Conservation (phyloP, 1,140 invertebrate genomes). For the Macrosteles quadrilineatus region DNA sequence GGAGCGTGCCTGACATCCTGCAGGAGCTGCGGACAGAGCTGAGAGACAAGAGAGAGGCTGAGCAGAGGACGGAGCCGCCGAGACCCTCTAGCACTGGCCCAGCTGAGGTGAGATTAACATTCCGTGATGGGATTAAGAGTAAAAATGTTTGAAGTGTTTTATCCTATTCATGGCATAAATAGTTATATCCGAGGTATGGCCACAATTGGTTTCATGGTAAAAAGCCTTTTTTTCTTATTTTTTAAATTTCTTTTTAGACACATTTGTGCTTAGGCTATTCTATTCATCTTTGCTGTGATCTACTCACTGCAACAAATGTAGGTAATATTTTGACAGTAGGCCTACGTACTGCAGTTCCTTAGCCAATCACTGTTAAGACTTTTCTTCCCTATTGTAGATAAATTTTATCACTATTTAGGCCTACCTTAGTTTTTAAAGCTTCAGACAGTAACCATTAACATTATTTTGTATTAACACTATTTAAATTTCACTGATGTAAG, state of each 20-base stretch:
- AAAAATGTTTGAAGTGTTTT: background rate
- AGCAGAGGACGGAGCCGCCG: constrained; percentile 45
- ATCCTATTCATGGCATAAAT: background rate
- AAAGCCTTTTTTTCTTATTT: background rate
- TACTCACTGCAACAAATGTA: too few relatives aligned
- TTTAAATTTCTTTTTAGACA: background rate
- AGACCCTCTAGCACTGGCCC: constrained; percentile 10
- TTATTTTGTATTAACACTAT: too few relatives aligned
- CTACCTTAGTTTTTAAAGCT: too few relatives aligned
- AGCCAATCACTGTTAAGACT: too few relatives aligned
- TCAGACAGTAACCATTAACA: too few relatives aligned
- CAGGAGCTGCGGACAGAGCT: constrained; percentile 70
- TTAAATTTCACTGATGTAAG: too few relatives aligned
- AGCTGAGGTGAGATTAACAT: background rate
- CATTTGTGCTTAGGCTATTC: background rate
- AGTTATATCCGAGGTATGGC: background rate
- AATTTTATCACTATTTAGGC: too few relatives aligned
- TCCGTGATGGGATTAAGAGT: background rate
- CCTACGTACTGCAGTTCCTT: too few relatives aligned
- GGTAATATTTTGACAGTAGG: too few relatives aligned
- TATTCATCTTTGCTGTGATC: background rate
- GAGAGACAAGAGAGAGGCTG: constrained; percentile 54
- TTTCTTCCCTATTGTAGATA: too few relatives aligned
- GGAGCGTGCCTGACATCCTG: constrained; percentile 70
- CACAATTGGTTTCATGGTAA: background rate